Evolutionary conservation across 2,888 invertebrate species (phyloP).

Genomic region (Julus scandinavius): DNA sequence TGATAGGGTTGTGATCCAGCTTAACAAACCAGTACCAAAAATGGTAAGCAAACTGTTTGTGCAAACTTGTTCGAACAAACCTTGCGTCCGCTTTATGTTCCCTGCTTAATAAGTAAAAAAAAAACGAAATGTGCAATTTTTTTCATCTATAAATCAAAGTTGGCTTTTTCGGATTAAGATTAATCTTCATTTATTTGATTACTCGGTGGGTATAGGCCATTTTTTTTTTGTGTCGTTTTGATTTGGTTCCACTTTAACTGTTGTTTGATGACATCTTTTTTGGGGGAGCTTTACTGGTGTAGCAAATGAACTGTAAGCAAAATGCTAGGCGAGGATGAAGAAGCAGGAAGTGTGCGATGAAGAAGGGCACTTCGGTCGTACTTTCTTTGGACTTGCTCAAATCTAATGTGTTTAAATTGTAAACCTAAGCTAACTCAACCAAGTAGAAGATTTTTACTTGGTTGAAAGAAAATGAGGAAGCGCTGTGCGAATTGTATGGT

Average conservation of each 20-base stretch:
- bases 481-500: background rate
- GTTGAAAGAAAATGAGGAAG: conserved; percentile 1
- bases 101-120: too few relatives aligned
- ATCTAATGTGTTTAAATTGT: background rate
- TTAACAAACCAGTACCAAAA: too few relatives aligned
- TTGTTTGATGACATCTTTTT: background rate
- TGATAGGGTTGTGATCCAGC: too few relatives aligned
- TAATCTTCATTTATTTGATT: background rate
- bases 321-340: background rate
- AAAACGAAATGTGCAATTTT: background rate
- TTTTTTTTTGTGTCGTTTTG: background rate
- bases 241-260: background rate
- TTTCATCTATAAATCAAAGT: background rate
- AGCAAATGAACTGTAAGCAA: background rate
- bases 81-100: too few relatives aligned
- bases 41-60: too few relatives aligned
- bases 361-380: background rate
- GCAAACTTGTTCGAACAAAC: too few relatives aligned
- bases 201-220: background rate
- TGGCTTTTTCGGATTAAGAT: background rate
- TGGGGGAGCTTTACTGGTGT: background rate
- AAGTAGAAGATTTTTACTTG: background rate
- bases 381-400: background rate
- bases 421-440: background rate
- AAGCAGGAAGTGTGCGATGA: background rate